Evolutionary conservation across 2,797 vertebrate genomes (phyloP).

Genomic region (Nannoperca australis): DNA sequence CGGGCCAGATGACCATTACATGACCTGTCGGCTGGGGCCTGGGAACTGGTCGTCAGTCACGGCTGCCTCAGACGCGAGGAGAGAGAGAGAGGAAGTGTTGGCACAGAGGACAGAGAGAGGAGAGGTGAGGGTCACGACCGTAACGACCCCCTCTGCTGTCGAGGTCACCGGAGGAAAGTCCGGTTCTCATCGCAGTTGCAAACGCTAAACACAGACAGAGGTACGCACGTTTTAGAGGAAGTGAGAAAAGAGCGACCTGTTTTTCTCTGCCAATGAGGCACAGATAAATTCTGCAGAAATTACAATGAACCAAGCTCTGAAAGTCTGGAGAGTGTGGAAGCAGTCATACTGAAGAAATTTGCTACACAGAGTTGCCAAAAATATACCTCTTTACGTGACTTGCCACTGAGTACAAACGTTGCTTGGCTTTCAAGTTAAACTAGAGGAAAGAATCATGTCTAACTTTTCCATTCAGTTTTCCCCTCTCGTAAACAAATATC

Average conservation of each 20-base stretch:
- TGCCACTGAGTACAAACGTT: background rate
- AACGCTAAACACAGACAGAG: conserved; percentile 33
- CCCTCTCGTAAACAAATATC: conserved; percentile 9
- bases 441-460: background rate
- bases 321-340: conserved; percentile 13
- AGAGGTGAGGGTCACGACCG: conserved; percentile 45
- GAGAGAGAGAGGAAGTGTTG: conserved; percentile 35
- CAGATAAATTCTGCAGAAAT: background rate
- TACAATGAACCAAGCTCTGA: background rate
- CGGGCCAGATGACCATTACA: conserved; percentile 72
- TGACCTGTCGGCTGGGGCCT: conserved; percentile 76
- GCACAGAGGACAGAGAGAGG: conserved; percentile 8
- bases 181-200: conserved; percentile 46
- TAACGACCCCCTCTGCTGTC: conserved; percentile 26
- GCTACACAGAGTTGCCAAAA: background rate
- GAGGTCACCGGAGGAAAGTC: conserved; percentile 53
- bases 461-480: conserved; percentile 3
- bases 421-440: conserved; percentile 9
- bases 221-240: conserved; percentile 44
- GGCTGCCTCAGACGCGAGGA: conserved; percentile 24
- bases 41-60: conserved; percentile 65
- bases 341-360: conserved; percentile 20
- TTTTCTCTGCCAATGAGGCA: conserved; percentile 8
- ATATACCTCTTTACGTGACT: background rate
- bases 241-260: conserved; percentile 17